Percentiles rank a stretch among this genome's conserved stretches.
These are phyloP conservation scores for Equus quagga DNA, from an alignment of 2,113 vertebrate species.

Conservation along the genomic window DNA sequence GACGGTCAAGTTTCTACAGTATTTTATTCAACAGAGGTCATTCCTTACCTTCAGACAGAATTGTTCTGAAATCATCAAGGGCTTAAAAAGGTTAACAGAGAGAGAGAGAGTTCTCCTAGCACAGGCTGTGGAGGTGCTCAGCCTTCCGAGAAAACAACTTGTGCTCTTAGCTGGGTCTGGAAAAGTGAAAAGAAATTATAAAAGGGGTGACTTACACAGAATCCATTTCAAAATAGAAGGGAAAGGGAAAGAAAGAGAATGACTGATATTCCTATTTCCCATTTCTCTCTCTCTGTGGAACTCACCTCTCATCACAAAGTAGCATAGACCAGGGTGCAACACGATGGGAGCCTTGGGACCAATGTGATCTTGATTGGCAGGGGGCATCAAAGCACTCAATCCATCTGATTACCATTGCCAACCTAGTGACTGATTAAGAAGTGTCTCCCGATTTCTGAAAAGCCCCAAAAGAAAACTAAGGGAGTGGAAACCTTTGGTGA, in stretches of 20 bases:
- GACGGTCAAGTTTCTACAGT: not conserved
- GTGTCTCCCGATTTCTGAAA: conserved; percentile 41
- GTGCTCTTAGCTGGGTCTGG: conserved; percentile 2
- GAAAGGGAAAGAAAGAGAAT: not conserved
- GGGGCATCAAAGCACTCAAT: not conserved
- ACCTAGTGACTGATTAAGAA: conserved; percentile 50
- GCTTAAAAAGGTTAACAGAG: not conserved
- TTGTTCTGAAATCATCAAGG: conserved; percentile 35
- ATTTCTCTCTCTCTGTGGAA: not conserved
- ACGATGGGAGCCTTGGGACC: conserved; percentile 36
- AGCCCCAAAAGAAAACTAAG: conserved; percentile 15
- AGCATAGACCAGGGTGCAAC: not conserved
- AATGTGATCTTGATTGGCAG: conserved; percentile 40
- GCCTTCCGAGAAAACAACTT: conserved; percentile 42
- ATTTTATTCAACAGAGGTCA: conserved; percentile 31
- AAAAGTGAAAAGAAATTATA: not conserved
- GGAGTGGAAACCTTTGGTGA: not conserved
- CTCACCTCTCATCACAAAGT: not conserved
- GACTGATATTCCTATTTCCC: not conserved
- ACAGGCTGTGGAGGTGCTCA: not conserved
- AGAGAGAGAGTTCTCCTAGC: not conserved
- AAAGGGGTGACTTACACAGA: not conserved
- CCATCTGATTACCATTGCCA: not conserved
- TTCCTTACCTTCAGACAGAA: conserved; percentile 22
- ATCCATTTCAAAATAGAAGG: not conserved